phyloP scores from a whole-genome alignment of 1,140 invertebrate species.

The Drosophila neocordata region DNA sequence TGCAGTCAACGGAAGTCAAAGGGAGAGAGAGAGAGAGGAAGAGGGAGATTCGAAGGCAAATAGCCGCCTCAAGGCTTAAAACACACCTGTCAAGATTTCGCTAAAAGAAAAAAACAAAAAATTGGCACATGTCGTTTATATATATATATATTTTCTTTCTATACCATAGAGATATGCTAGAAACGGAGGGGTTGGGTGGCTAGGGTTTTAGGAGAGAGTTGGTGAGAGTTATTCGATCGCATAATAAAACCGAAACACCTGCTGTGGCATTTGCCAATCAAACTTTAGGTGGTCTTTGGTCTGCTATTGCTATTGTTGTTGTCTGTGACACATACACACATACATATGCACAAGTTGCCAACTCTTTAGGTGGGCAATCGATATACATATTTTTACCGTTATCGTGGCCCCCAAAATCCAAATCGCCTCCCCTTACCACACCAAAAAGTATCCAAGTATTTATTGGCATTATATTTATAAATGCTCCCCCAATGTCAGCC shows the following conservation, averaged over 20 bases:
- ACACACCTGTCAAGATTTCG: conserved; percentile 68
- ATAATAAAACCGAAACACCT: conserved; percentile 29
- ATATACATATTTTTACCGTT: conserved; percentile 62
- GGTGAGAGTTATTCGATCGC: conserved; percentile 2
- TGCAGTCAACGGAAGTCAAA: conserved; percentile 60
- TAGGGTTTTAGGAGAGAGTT: not conserved
- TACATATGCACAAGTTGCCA: conserved; percentile 22
- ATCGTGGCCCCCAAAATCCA: not conserved
- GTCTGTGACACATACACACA: conserved; percentile 41
- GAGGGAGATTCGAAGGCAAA: no score
- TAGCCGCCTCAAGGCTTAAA: conserved; percentile 36
- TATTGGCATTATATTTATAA: conserved; percentile 69
- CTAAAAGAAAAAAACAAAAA: conserved; percentile 14
- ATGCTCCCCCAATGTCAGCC: conserved; percentile 38
- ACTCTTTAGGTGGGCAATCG: conserved; percentile 55
- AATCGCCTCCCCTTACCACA: no score
- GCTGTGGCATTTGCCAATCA: conserved; percentile 63
- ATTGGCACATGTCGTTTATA: not conserved
- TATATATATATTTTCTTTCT: not conserved
- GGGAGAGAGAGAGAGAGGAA: no score
- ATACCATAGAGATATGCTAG: conserved; percentile 18
- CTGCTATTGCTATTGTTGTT: not conserved
- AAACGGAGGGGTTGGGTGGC: not conserved
- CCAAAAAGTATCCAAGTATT: conserved; percentile 33
- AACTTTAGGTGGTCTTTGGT: conserved; percentile 47